phyloP scores from a whole-genome alignment of 1,140 invertebrate species.

The Pemphigus obesinymphae region DNA sequence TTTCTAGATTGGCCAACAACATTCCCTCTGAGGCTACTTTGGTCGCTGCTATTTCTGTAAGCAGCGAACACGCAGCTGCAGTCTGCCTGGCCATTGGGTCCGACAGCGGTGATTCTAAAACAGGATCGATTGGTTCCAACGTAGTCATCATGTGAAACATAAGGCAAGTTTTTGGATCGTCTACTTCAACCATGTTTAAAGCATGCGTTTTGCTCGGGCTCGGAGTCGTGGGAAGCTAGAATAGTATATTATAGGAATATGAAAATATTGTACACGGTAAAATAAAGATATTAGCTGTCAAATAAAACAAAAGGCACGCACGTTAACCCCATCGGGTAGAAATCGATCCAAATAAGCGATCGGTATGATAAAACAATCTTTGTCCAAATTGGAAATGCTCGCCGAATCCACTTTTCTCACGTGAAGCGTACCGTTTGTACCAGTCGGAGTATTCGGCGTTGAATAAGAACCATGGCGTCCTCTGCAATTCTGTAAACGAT shows the following conservation, averaged over 20 bases:
- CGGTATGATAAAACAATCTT: constrained; percentile 85
- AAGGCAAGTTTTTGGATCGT: constrained; percentile 80
- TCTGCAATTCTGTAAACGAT: constrained; percentile 54
- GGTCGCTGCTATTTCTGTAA: constrained; percentile 67
- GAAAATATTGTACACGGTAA: not conserved
- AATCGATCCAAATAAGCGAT: constrained; percentile 77
- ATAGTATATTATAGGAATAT: not conserved
- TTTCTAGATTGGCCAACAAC: constrained; percentile 81
- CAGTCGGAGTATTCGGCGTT: constrained; percentile 35
- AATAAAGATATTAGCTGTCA: too few relatives aligned
- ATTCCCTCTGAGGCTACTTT: constrained; percentile 72
- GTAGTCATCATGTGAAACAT: constrained; percentile 83
- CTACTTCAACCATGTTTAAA: constrained; percentile 66
- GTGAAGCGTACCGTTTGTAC: constrained; percentile 54
- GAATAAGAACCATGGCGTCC: constrained; percentile 53
- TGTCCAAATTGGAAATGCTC: constrained; percentile 69
- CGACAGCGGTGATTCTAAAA: constrained; percentile 73
- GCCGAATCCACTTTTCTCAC: constrained; percentile 58
- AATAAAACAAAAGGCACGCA: constrained; percentile 49
- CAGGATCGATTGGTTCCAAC: constrained; percentile 72
- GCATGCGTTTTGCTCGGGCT: constrained; percentile 32
- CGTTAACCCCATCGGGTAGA: constrained; percentile 78
- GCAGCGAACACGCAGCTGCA: constrained; percentile 67
- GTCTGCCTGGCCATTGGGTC: constrained; percentile 72
- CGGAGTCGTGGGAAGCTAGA: constrained; percentile 47